These are phyloP conservation scores for Erpobdella octoculata DNA, from an alignment of 2,888 invertebrate genomes.

Conservation along the genomic window DNA sequence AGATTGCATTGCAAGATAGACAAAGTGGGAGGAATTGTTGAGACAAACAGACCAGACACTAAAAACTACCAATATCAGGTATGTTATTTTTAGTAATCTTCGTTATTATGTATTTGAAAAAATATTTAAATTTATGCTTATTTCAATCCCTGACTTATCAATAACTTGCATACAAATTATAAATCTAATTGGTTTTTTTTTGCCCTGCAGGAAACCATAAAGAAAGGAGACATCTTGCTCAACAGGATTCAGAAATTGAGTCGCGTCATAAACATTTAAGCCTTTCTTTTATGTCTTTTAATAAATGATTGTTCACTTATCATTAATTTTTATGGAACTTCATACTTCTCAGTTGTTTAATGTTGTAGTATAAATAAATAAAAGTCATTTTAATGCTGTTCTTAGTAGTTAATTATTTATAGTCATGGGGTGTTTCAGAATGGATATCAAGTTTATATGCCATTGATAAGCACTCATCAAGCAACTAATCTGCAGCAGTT, in stretches of 20 bases:
- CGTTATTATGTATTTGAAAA: neutral
- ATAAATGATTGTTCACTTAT: too few species aligned
- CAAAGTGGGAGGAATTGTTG: conserved; percentile 77
- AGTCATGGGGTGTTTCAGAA: too few species aligned
- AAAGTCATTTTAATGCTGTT: too few species aligned
- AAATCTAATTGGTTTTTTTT: neutral
- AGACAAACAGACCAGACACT: conserved; percentile 82
- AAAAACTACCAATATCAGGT: conserved; percentile 87
- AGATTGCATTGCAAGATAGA: conserved; percentile 94
- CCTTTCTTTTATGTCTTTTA: too few species aligned
- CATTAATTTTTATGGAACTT: too few species aligned
- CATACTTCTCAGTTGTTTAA: neutral
- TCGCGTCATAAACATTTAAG: conserved; percentile 86
- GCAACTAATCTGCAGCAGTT: too few species aligned
- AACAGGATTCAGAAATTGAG: conserved; percentile 97
- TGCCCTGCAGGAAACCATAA: conserved; percentile 67
- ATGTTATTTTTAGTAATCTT: neutral
- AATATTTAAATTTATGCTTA: neutral
- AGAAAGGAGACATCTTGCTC: conserved; percentile 91
- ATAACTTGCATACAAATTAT: neutral
- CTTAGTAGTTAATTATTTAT: too few species aligned
- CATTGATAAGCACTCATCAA: too few species aligned
- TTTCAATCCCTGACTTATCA: neutral
- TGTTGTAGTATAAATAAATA: too few species aligned
- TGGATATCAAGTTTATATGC: too few species aligned